Conservation (phyloP, 2,797 vertebrate genomes). For the Mormyrops attenuatus region DNA sequence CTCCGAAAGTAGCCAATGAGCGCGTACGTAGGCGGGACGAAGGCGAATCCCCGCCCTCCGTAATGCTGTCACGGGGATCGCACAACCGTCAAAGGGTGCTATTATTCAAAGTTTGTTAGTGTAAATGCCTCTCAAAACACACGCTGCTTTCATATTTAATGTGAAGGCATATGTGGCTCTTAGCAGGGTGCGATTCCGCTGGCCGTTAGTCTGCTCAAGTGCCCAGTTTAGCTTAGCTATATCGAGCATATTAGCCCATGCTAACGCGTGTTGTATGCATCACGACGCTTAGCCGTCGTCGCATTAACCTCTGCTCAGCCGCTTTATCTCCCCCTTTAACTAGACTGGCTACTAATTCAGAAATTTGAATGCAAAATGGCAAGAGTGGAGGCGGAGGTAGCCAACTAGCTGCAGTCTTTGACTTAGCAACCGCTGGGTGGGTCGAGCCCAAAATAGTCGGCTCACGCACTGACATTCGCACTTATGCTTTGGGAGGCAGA, state of each 20-base stretch:
- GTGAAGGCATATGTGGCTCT: background rate
- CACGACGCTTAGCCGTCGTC: background rate
- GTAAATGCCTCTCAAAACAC: background rate
- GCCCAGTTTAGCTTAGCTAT: background rate
- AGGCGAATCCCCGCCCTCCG: constrained; percentile 17
- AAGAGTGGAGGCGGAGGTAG: background rate
- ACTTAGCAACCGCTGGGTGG: constrained; percentile 26
- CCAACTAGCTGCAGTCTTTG: background rate
- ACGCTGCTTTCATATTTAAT: background rate
- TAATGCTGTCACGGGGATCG: constrained; percentile 8
- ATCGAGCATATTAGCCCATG: background rate
- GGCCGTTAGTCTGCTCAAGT: background rate
- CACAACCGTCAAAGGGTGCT: background rate
- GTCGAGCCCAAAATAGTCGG: constrained; percentile 27
- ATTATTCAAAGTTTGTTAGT: background rate
- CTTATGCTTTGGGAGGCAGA: constrained; percentile 17
- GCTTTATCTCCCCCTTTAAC: background rate
- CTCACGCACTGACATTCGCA: constrained; percentile 20
- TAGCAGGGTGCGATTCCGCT: background rate
- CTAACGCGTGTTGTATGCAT: background rate
- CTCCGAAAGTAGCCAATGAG: constrained; percentile 43
- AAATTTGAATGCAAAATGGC: background rate
- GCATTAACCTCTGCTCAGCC: background rate
- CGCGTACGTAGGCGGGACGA: constrained; percentile 41
- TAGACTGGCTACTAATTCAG: background rate